Evolutionary conservation across 2,888 invertebrate species (phyloP).

Genomic region (Monochamus alternatus): DNA sequence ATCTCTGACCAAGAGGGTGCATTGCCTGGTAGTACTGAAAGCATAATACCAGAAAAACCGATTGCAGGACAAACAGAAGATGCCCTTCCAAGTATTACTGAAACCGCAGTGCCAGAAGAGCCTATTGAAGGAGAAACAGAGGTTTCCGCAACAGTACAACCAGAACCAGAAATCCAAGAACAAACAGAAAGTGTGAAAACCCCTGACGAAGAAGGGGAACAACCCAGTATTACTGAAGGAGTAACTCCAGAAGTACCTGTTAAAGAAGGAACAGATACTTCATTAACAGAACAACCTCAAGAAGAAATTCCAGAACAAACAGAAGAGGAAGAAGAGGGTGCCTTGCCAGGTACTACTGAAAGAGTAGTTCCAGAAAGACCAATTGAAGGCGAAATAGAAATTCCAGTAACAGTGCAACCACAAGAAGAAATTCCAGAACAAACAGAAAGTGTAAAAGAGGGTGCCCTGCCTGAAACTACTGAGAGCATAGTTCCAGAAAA

Average conservation of each 20-base stretch:
- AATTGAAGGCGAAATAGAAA: background rate
- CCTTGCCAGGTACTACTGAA: background rate
- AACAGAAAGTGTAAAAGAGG: slow-evolving; percentile 2
- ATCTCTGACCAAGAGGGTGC: background rate
- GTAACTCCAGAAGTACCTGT: no score
- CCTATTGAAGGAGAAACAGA: background rate
- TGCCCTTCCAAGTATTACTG: background rate
- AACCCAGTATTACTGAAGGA: no score
- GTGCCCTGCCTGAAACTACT: background rate
- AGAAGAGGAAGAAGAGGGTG: background rate
- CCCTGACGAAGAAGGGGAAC: background rate
- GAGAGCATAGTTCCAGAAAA: background rate
- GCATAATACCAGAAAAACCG: background rate
- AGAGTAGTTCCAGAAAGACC: background rate
- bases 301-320: slow-evolving; percentile 39
- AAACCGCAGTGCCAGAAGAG: background rate
- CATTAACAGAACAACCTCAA: slow-evolving; percentile 41
- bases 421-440: slow-evolving; percentile 1
- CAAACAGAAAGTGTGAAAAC: no score
- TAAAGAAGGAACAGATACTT: background rate
- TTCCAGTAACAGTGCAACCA: background rate
- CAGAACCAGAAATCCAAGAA: no score
- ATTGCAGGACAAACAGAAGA: background rate
- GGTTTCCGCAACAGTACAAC: no score
- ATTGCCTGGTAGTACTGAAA: background rate